Evolutionary conservation across 2,113 vertebrate genomes (phyloP), one percentile per base, ranked within the genome.

Genomic region (Rafetus swinhoei): DNA sequence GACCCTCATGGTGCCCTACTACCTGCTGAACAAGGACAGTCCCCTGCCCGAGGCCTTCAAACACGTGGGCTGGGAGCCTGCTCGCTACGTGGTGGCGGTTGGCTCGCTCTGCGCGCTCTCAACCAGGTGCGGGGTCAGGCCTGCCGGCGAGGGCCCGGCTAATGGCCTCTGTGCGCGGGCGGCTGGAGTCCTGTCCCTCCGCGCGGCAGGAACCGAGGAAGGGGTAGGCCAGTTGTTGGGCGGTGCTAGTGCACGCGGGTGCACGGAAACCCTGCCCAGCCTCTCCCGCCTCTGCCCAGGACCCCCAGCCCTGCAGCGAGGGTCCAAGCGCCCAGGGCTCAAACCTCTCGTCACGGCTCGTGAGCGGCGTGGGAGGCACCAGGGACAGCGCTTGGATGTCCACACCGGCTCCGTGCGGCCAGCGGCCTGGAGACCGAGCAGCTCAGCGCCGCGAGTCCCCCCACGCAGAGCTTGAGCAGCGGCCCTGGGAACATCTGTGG

Each of bases 1-100:
- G 59, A 99, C 99, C 0, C 97, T 99, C 84, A 99, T 99, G 99
- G 99, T 99, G 97, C 99, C 99, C 7, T 99, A 99, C 97, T 99
- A 98, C 94, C 92, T 96, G 92, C 98, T 99, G 93, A 97, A 98
- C 93, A 98, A 97, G 4, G 96, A 98, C 60, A 99, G 99, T 87
- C 99, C 99, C 13, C 97, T 99, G 92, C 99, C 99, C 0, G 98
- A 99, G 90, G 99, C 99, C 80, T 99, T 99, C 97, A 98, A 96
- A 80, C 74, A 97, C 0, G 98, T 99, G 6, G 98, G 98, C 50
- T 99, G 99, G 99, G 97, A 97, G 18, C 98, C 99, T 0, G 99
- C 99, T 52, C 98, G 98, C 56, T 99, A 99, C 3, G 98, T 99
- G 0, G 99, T 99, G 56, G 99, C 99, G 0, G 95, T 99, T 8